phyloP scores from a whole-genome alignment of 2,797 vertebrate genomes.

The Cuculus canorus region DNA sequence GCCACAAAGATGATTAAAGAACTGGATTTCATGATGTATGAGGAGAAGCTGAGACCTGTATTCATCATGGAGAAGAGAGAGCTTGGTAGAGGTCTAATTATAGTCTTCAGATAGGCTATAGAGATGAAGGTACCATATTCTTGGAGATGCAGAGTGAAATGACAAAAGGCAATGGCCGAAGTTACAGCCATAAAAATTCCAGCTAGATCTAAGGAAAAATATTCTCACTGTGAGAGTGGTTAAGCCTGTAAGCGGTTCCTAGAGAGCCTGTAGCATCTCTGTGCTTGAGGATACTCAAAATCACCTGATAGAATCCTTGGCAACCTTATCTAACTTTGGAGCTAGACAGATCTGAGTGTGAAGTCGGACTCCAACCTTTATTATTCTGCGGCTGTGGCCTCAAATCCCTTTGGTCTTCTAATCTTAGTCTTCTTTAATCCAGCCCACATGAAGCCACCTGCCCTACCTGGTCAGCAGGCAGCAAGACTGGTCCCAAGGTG shows the following conservation, averaged over 20 bases:
- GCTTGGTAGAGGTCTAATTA: not conserved
- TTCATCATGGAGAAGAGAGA: not conserved
- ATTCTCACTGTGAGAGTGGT: not conserved
- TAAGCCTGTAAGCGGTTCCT: not conserved
- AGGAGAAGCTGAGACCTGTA: not conserved
- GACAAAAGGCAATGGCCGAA: not conserved
- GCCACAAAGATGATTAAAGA: not conserved
- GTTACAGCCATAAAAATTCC: not conserved
- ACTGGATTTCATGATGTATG: not conserved
- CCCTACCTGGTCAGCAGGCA: not conserved
- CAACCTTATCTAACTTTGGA: not conserved
- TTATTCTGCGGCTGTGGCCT: not conserved
- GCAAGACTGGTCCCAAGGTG: not conserved
- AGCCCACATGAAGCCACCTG: not conserved
- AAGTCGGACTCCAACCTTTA: not conserved
- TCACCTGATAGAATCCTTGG: not conserved
- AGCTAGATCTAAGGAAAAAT: not conserved
- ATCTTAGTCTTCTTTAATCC: not conserved
- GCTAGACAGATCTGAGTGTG: not conserved
- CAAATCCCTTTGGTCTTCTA: not conserved
- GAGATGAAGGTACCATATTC: not conserved
- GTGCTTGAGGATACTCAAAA: not conserved
- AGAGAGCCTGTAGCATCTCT: not conserved
- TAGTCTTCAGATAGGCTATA: not conserved
- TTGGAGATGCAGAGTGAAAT: not conserved